A percentile compares a stretch with the other conserved stretches of the same genome.
Evolutionary conservation across 2,888 invertebrate genomes (phyloP).

Genomic region (Bellardia bayeri): DNA sequence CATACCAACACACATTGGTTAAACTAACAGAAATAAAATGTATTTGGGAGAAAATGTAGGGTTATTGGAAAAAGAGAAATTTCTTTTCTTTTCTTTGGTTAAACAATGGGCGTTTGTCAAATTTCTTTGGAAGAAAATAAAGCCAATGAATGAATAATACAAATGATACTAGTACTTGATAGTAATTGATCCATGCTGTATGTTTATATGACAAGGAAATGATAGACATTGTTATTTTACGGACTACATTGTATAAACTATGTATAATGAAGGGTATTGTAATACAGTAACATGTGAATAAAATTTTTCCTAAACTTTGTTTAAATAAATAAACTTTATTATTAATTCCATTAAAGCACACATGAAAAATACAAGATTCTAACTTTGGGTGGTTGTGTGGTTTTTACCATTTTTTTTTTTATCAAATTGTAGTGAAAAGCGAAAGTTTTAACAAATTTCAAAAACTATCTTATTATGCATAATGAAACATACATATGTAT

Average conservation of each 20-base stretch:
- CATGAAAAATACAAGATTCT: too few relatives aligned
- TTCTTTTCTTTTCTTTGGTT: slow-evolving; percentile 9
- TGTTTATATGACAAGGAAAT: slow-evolving; percentile 33
- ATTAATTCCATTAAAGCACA: too few relatives aligned
- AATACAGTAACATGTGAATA: neutral
- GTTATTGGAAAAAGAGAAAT: slow-evolving; percentile 58
- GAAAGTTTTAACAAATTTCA: too few relatives aligned
- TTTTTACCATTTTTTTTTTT: too few relatives aligned
- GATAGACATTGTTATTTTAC: neutral
- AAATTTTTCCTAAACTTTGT: too few relatives aligned
- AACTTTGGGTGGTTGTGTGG: too few relatives aligned
- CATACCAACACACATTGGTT: neutral
- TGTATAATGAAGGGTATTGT: neutral
- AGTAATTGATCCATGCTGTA: slow-evolving; percentile 38
- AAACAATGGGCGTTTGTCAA: slow-evolving; percentile 68
- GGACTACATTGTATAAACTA: neutral
- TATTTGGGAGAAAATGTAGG: slow-evolving; percentile 36
- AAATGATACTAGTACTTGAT: slow-evolving; percentile 61
- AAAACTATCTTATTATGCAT: too few relatives aligned
- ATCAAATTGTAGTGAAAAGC: too few relatives aligned
- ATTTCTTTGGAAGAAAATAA: slow-evolving; percentile 15
- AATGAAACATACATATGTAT: too few relatives aligned
- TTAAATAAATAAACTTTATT: too few relatives aligned
- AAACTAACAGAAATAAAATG: neutral
- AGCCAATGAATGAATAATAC: slow-evolving; percentile 13